A percentile compares a stretch with the other conserved stretches of the same genome.
phyloP scores from a whole-genome alignment of 1,140 invertebrate genomes.

The Drosophila nikananu region DNA sequence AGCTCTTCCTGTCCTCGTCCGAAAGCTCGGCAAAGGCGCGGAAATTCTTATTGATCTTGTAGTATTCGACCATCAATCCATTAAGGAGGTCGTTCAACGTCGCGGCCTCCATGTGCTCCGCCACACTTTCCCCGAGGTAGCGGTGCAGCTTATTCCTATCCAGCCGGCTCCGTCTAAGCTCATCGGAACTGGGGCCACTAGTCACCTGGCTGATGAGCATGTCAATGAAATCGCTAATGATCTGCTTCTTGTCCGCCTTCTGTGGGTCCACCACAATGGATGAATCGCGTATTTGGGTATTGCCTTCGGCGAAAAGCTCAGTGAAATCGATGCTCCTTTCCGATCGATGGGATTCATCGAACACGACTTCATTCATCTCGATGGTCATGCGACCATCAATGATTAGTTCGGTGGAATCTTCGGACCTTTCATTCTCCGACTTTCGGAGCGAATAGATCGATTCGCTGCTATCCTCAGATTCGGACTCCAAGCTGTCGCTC shows the following conservation, averaged over 20 bases:
- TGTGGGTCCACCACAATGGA: background rate
- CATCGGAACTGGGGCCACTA: background rate
- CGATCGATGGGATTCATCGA: background rate
- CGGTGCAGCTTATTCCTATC: background rate
- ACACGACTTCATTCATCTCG: background rate
- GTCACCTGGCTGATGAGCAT: background rate
- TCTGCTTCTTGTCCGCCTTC: too few relatives aligned
- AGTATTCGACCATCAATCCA: background rate
- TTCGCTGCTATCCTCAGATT: background rate
- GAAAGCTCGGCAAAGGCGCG: background rate
- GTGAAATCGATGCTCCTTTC: background rate
- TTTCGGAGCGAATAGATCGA: background rate
- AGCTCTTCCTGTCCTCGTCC: background rate
- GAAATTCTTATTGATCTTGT: background rate
- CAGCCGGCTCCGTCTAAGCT: background rate
- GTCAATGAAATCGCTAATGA: slow-evolving; percentile 1
- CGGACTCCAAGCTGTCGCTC: background rate
- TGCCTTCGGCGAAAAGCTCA: background rate
- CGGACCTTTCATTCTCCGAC: background rate
- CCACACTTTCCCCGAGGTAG: background rate
- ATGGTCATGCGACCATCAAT: background rate
- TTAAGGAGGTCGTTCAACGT: background rate
- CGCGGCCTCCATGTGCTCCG: background rate
- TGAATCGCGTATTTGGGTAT: background rate
- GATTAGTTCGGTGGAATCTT: background rate